Percentiles rank a stretch among this genome's conserved stretches.
phyloP scores from a whole-genome alignment of 2,113 vertebrate species.

The Megatriorchis doriae region DNA sequence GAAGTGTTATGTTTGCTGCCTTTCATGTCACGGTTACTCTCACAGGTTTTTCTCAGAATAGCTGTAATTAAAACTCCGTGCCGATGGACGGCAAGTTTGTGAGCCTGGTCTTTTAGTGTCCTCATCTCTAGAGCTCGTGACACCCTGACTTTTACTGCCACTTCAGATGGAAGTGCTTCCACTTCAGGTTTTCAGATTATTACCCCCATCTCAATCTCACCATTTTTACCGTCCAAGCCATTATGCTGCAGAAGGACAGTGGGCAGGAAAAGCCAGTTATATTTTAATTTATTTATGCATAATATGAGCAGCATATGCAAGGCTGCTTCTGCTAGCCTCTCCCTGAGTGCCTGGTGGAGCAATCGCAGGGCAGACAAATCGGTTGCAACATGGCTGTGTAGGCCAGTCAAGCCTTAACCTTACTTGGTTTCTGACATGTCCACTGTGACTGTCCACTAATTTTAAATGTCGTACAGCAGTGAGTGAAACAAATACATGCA shows the following conservation, averaged over 20 bases:
- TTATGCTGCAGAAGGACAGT: not conserved
- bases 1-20: not conserved
- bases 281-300: not conserved
- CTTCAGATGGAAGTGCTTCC: not conserved
- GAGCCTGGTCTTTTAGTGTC: not conserved
- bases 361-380: not conserved
- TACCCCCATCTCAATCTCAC: not conserved
- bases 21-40: not conserved
- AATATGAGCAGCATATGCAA: accelerated
- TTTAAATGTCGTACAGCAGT: not conserved
- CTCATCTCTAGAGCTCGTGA: not conserved
- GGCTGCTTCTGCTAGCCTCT: not conserved
- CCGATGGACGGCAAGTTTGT: accelerated
- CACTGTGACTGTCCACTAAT: not conserved
- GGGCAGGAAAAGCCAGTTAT: not conserved
- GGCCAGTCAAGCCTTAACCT: not conserved
- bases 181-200: not conserved
- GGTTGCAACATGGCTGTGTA: not conserved
- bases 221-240: not conserved
- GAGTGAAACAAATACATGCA: not conserved
- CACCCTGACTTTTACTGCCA: not conserved
- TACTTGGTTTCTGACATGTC: not conserved
- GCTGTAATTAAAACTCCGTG: not conserved
- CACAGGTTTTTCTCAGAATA: not conserved
- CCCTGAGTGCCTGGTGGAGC: accelerated